Base-by-base conservation (phyloP, 1,140 invertebrate species). In the Lordiphosa collinella region DNA sequence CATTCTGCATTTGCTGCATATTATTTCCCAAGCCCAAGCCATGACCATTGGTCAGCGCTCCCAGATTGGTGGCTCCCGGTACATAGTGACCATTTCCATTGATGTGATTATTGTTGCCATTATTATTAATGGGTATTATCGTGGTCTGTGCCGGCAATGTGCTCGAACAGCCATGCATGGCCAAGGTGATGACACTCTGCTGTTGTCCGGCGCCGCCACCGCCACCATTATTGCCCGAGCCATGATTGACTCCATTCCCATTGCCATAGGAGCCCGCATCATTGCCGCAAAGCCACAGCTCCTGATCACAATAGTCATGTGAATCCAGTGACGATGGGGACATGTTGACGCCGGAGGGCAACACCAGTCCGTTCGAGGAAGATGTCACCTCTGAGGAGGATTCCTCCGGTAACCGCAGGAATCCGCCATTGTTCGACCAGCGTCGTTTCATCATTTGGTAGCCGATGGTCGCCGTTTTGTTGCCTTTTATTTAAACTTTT, bases 371-470 rank as follows among this genome's bases (percentile, higher is more conserved):
- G 56, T 91, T 90, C 36, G 93, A 94, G 11, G 94, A 94, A 40
- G 93, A 94, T 12, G 93, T 93, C 71, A 94, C 94, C 89, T 94
- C 94, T 35, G 93, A 92, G 41, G 92, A 94, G 86, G 92, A 92
- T 84, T 94, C 94, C 87, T 94, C 93, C 47, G 92, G 90, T 90
- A 93, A 91, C 74, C 91, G 90, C 88, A 92, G 89, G 76, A 93
- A 92, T 65, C 92, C 91, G 89, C 92, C 92, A 90, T 93, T 91
- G 86, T 92, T 92, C 57, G 92, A 92, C 92, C 92, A 93, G 90
- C 92, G 91, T 86, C 92, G 92, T 91, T 92, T 93, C 92, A 93
- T 93, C 92, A 93, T 93, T 76, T 85, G 74, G 29, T 72, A 82
- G 71, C 76, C 66, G 58, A 78, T 73, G 73, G 78, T 79, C 79